Conservation (phyloP, 2,113 vertebrate species). For the Ellobius talpinus region DNA sequence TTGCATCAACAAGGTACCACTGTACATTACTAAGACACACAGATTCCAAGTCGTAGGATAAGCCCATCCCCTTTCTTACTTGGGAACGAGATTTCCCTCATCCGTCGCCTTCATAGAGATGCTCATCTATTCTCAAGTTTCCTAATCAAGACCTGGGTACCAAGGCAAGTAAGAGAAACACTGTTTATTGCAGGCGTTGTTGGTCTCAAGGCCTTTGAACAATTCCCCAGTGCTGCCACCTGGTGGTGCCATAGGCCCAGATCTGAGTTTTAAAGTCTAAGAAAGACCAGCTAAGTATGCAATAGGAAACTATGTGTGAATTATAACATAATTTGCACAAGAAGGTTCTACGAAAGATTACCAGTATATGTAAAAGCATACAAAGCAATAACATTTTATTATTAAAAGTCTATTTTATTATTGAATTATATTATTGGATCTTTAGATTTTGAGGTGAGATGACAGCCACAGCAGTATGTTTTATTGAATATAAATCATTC, state of each 20-base stretch:
- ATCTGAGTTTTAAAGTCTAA: background rate
- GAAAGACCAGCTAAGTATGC: background rate
- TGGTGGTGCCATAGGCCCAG: background rate
- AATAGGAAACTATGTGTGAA: background rate
- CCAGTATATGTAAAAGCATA: background rate
- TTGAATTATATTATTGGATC: background rate
- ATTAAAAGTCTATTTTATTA: background rate
- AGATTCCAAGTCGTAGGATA: background rate
- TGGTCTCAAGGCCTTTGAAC: background rate
- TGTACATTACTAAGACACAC: background rate
- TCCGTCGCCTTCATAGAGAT: no score
- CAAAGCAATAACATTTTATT: background rate
- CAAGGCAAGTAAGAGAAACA: background rate
- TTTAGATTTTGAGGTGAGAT: background rate
- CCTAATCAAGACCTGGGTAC: background rate
- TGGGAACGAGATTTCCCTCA: background rate
- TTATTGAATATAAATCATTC: background rate
- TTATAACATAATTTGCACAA: background rate
- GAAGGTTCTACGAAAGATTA: background rate
- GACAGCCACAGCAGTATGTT: background rate
- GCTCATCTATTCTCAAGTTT: background rate
- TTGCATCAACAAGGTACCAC: background rate
- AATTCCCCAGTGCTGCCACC: background rate
- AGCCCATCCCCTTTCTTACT: background rate
- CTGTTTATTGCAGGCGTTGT: rapidly evolving